Evolutionary conservation across 2,113 vertebrate species (phyloP), one percentile per base, ranked within the genome.

Genomic region (Hippocampus guttulatus): DNA sequence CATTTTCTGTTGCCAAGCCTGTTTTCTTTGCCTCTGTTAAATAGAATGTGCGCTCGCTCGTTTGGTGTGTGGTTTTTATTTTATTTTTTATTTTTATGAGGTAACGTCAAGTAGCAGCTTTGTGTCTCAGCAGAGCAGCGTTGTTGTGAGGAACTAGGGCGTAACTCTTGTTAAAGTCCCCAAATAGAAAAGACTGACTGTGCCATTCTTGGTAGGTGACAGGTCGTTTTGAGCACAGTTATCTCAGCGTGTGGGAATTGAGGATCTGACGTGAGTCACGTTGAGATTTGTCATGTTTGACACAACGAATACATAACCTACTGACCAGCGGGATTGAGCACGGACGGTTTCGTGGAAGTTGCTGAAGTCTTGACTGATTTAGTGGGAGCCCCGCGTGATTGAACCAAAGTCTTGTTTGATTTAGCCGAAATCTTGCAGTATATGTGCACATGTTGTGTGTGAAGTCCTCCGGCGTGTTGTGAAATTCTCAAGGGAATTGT

Each of bases 1-100:
- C 23, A 18, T 55, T 27, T 10, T 63, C 3, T 23, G n/a, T n/a
- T 55, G 52, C 52, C 3, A 10, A 2, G 52, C 16, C n/a, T 11
- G 21, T 68, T 64, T 33, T n/a, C 69, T 67, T 74, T 74, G 63
- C 58, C 73, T 51, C 9, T 54, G 5, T 0, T 68, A 51, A 68
- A 66, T 25, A 51, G 61, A 69, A 10, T 43, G 33, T 67, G 16
- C 43, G 21, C 52, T 23, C 21, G 41, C 51, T 49, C 9, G 6
- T 76, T 57, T 69, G 65, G 25, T 75, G 41, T 8, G 7, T 23
- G n/a, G 21, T 54, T 54, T 55, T 10, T 25, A 3, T 57, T n/a
- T 57, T 1, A 14, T 25, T 12, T 23, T 58, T 25, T 27, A 2
- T 57, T 57, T 55, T 41, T 23, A 43, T 64, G 40, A 25, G 3